Conservation (phyloP, 1,140 invertebrate genomes). For the Drosophila bocqueti region DNA sequence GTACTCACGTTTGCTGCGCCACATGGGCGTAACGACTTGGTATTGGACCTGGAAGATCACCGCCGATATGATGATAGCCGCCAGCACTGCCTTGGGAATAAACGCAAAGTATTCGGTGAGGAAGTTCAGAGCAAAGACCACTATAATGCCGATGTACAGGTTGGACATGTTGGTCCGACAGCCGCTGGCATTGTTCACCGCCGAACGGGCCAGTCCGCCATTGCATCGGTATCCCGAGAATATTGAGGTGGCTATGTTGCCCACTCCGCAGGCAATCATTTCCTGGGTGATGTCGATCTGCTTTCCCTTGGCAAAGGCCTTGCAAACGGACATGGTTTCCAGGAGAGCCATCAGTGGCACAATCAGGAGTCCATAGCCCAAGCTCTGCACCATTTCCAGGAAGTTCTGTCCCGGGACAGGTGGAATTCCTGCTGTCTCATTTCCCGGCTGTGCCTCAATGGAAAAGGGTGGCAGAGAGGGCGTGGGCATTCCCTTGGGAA, state of each 20-base stretch:
- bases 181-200: conserved; percentile 95
- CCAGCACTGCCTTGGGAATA: conserved; percentile 92
- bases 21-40: conserved; percentile 91
- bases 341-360: conserved; percentile 92
- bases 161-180: conserved; percentile 95
- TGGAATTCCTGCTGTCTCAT: conserved; percentile 85
- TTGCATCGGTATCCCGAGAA: conserved; percentile 94
- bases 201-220: conserved; percentile 92
- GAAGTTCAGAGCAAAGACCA: conserved; percentile 90
- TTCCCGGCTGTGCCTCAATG: conserved; percentile 76
- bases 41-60: conserved; percentile 94
- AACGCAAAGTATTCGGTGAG: conserved; percentile 93
- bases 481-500: conserved; percentile 89
- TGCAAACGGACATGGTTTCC: conserved; percentile 94
- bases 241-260: conserved; percentile 95
- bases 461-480: conserved; percentile 89
- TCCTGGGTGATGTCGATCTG: conserved; percentile 94
- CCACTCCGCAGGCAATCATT: conserved; percentile 92
- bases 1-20: conserved; percentile 90
- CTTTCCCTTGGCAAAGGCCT: conserved; percentile 91
- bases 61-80: conserved; percentile 93
- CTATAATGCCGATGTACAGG: conserved; percentile 89
- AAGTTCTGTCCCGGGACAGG: conserved; percentile 85
- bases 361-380: conserved; percentile 92
- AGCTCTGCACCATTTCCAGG: conserved; percentile 89